A percentile compares a stretch with the other conserved stretches of the same genome.
These are phyloP conservation scores for Pseudorectes ferrugineus DNA, from an alignment of 2,113 vertebrate species.

Conservation along the genomic window DNA sequence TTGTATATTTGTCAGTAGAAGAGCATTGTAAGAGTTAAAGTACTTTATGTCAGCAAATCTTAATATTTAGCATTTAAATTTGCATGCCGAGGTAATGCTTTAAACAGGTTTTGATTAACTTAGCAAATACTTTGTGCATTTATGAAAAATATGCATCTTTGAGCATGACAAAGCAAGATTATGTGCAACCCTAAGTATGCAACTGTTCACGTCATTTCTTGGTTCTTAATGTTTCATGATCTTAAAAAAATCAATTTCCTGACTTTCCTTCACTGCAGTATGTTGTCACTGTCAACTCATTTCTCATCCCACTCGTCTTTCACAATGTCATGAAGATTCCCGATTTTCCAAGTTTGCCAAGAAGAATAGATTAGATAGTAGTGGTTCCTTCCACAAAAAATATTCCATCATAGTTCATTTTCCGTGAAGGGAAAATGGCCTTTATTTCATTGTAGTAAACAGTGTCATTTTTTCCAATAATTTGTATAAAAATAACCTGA, in stretches of 20 bases:
- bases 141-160: neutral
- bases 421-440: neutral
- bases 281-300: neutral
- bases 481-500: neutral
- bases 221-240: neutral
- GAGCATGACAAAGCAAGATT: constrained; percentile 32
- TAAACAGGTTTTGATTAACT: neutral
- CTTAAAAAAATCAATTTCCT: neutral
- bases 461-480: neutral
- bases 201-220: neutral
- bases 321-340: neutral
- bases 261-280: neutral
- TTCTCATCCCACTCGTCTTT: neutral
- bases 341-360: neutral
- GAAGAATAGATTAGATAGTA: neutral
- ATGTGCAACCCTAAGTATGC: neutral
- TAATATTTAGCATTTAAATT: neutral
- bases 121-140: neutral
- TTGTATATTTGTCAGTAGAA: neutral
- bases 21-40: neutral
- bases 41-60: neutral
- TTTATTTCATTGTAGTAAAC: neutral
- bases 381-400: neutral
- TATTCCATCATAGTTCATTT: neutral
- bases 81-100: neutral